Evolutionary conservation across 2,888 invertebrate genomes (phyloP), one percentile per base, ranked within the genome.

Genomic region (Chrysolina haemoptera): DNA sequence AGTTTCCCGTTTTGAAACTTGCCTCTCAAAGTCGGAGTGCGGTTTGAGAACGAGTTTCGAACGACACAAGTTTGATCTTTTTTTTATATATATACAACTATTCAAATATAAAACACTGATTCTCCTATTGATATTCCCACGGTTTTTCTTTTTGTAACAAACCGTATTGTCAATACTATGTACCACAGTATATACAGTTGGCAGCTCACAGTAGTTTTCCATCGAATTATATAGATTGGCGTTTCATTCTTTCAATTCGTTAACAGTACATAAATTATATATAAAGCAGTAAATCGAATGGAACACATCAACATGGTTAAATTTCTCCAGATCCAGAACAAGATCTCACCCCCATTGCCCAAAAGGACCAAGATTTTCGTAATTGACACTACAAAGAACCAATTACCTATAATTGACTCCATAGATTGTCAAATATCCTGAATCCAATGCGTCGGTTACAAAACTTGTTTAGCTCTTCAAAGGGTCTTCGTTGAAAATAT

Each of bases 111-210:
- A 82, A 82, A 82, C 82, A 81, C 79, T 79, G 76, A 79, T 74
- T 74, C 75, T 77, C 70, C 76, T 53, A 77, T 71, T 73, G 73
- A 72, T 73, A 75, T 76, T 67, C 64, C 73, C 62, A 73, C 73
- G 68, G 76, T 77, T 76, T 77, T 66, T 75, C 71, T 68, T 72
- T 75, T 71, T 74, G 75, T 71, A 53, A 20, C 20, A 77, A 81
- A 76, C 78, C 78, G 78, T 83, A 83, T 83, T 82, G 83, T 83
- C 82, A 82, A 81, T 79, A 81, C 82, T 81, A 82, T 82, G 81
- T 81, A 81, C 80, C 80, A 75, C 74, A 78, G 80, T 81, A 81
- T 80, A 77, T 80, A 79, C 77, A 79, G 76, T 75, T 78, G 71
- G 68, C 68, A 75, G 70, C 55, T 65, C 62, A 50, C 22, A 67